A percentile compares a stretch with the other conserved stretches of the same genome.
These are phyloP conservation scores for Amazona finschi DNA, from an alignment of 2,797 vertebrate species.

Conservation along the genomic window DNA sequence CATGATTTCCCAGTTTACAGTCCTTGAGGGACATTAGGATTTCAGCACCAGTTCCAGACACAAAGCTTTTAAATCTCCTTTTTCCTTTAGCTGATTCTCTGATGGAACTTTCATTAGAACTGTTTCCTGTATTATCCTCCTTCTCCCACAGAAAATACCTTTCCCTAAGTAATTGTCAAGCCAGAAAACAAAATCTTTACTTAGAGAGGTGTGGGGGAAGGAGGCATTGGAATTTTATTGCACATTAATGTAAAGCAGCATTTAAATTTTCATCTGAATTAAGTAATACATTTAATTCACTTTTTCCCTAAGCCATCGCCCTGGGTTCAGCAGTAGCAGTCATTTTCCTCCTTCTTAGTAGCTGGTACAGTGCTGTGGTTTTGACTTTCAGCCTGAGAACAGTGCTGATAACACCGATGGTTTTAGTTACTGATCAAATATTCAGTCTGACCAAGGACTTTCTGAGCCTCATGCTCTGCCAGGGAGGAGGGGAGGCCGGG, in stretches of 20 bases:
- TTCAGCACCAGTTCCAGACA: neutral
- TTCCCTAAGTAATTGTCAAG: neutral
- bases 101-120: neutral
- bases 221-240: neutral
- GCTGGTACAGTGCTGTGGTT: no score
- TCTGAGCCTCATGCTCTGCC: no score
- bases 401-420: no score
- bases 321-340: no score
- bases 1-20: neutral
- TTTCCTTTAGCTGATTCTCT: neutral
- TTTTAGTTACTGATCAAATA: no score
- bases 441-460: no score
- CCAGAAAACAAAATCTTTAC: neutral
- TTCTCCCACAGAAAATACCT: neutral
- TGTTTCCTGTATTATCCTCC: neutral
- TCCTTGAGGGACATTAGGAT: neutral
- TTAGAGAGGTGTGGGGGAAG: neutral
- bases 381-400: no score
- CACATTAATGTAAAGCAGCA: neutral
- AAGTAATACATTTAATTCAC: neutral
- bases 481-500: no score
- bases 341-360: no score
- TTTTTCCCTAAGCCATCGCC: neutral
- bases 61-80: neutral
- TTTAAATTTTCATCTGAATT: neutral